A percentile compares a stretch with the other conserved stretches of the same genome.
These are phyloP conservation scores for Agrotis ipsilon DNA, from an alignment of 2,888 invertebrate genomes.

Conservation along the genomic window DNA sequence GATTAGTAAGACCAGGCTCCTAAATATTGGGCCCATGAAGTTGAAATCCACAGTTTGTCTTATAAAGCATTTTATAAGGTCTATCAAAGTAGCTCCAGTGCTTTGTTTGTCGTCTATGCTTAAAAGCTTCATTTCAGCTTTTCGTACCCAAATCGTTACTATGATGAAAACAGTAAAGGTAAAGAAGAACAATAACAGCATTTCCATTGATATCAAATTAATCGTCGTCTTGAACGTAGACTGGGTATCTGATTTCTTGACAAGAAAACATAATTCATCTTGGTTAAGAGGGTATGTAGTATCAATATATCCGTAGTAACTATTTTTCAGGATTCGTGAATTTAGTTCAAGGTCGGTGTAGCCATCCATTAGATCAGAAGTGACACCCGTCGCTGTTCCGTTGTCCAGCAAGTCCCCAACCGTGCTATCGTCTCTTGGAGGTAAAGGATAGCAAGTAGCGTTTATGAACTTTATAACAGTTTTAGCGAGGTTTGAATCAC, in stretches of 20 bases:
- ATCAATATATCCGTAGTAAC: conserved; percentile 88
- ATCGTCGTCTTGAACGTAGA: conserved; percentile 86
- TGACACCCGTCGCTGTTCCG: conserved; percentile 87
- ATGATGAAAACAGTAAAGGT: conserved; percentile 74
- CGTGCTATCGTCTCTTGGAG: conserved; percentile 83
- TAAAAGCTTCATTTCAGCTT: conserved; percentile 76
- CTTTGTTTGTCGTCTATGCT: conserved; percentile 71
- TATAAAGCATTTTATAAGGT: conserved; percentile 84
- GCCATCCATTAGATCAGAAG: conserved; percentile 84
- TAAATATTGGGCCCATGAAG: conserved; percentile 81
- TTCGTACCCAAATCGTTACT: conserved; percentile 74
- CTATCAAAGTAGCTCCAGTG: conserved; percentile 74
- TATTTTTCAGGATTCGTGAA: conserved; percentile 88
- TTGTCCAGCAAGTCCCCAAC: conserved; percentile 84
- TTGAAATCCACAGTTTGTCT: conserved; percentile 84
- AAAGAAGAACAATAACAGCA: conserved; percentile 76
- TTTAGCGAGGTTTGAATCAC: conserved; percentile 77
- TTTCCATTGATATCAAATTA: conserved; percentile 78
- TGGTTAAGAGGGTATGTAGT: conserved; percentile 88
- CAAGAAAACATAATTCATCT: conserved; percentile 90
- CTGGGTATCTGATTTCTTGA: conserved; percentile 87
- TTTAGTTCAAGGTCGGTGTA: conserved; percentile 90
- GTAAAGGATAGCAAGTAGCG: conserved; percentile 81
- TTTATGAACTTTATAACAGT: conserved; percentile 81
- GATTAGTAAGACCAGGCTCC: conserved; percentile 77